These are phyloP conservation scores for Anastrepha obliqua DNA, from an alignment of 1,140 invertebrate species.

Conservation along the genomic window DNA sequence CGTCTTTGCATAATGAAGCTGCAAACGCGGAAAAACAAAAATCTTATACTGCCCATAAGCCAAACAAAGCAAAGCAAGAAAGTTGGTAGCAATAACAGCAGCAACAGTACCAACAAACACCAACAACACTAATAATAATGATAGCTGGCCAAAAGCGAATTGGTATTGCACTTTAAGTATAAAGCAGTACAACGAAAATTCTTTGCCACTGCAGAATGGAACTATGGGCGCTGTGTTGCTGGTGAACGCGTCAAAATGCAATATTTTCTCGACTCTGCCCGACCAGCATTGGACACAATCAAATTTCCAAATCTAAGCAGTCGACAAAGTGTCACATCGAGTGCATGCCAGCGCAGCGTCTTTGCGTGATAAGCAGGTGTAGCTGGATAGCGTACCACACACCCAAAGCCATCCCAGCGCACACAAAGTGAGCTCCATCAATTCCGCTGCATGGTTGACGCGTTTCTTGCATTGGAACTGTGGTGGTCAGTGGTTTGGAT, in stretches of 20 bases:
- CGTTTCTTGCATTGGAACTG: background rate
- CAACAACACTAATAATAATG: background rate
- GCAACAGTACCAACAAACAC: background rate
- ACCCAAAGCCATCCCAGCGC: no score
- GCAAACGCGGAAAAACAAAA: slow-evolving; percentile 55
- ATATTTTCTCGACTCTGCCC: background rate
- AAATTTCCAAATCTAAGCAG: slow-evolving; percentile 28
- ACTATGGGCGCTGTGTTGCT: background rate
- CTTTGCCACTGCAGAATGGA: background rate
- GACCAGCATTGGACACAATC: background rate
- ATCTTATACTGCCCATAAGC: slow-evolving; percentile 35
- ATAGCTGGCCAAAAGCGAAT: background rate
- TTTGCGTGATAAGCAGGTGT: slow-evolving; percentile 32
- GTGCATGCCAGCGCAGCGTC: background rate
- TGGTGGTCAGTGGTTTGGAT: background rate
- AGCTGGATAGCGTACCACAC: background rate
- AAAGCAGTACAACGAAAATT: background rate
- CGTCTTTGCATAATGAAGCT: slow-evolving; percentile 73
- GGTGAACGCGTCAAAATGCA: slow-evolving; percentile 20
- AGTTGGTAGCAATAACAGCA: background rate
- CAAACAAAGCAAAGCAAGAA: slow-evolving; percentile 41
- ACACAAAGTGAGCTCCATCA: background rate
- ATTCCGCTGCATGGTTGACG: background rate
- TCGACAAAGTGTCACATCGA: slow-evolving; percentile 47
- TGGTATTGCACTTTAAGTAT: background rate